phyloP scores from a whole-genome alignment of 2,113 vertebrate genomes.

The Eulemur rufifrons region DNA sequence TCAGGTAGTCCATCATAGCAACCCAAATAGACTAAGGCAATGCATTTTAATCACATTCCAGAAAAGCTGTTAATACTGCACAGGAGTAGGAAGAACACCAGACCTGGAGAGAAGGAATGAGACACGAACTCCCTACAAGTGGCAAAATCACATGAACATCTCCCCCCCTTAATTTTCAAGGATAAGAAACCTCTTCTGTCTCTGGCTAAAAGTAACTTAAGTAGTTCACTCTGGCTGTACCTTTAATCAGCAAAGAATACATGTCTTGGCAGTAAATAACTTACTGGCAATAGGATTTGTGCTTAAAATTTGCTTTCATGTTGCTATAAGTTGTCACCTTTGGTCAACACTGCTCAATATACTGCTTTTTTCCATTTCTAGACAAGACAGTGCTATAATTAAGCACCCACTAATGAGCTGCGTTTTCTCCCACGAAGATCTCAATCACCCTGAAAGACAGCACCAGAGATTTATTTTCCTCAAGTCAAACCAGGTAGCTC shows the following conservation, averaged over 20 bases:
- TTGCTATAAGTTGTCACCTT: not conserved
- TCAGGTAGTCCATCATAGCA: not conserved
- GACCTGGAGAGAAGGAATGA: not conserved
- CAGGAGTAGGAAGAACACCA: not conserved
- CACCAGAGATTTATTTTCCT: conserved; percentile 13
- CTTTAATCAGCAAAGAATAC: not conserved
- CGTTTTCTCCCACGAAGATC: conserved; percentile 13
- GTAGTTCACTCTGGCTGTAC: not conserved
- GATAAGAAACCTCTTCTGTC: not conserved
- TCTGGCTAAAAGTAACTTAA: not conserved
- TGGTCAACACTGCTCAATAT: not conserved
- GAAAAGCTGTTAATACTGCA: not conserved
- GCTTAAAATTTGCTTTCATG: not conserved
- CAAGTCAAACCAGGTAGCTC: not conserved
- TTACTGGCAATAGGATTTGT: not conserved
- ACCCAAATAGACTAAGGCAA: not conserved
- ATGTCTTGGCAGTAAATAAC: not conserved
- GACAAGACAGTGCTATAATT: not conserved
- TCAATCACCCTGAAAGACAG: not conserved
- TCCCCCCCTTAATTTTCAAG: not conserved
- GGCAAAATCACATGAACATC: conserved; percentile 12
- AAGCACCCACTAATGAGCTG: conserved; percentile 1
- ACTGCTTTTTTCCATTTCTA: not conserved
- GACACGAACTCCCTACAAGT: not conserved
- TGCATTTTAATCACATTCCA: not conserved